Evolutionary conservation across 2,113 vertebrate species (phyloP).

Genomic region (Melanocharis versteri): DNA sequence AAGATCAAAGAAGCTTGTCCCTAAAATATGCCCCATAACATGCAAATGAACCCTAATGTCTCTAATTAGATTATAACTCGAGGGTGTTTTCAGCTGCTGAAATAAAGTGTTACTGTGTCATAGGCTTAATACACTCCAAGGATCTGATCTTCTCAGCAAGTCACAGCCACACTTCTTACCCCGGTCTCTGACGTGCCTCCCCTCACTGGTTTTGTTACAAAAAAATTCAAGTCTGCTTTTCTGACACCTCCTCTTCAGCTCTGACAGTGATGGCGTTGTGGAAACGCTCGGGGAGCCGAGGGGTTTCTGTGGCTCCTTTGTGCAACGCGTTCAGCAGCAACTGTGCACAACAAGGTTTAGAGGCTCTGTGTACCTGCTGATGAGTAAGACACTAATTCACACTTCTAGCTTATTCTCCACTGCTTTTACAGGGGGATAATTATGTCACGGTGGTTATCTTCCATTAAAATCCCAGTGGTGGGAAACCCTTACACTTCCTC

Average conservation of each 20-base stretch:
- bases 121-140: neutral
- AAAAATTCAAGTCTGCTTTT: neutral
- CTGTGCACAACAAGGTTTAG: neutral
- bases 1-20: slow-evolving; percentile 57
- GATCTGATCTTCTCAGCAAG: neutral
- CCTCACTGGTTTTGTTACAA: neutral
- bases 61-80: slow-evolving; percentile 46
- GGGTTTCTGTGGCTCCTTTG: neutral
- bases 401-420: neutral
- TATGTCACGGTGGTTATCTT: neutral
- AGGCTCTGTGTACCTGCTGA: neutral
- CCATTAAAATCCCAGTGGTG: neutral
- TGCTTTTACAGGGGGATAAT: neutral
- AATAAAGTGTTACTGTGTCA: neutral
- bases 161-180: neutral
- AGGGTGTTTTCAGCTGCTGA: slow-evolving; percentile 31
- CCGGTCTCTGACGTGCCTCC: neutral
- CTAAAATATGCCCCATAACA: slow-evolving; percentile 26
- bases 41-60: slow-evolving; percentile 29
- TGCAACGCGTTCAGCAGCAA: neutral
- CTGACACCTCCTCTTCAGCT: neutral
- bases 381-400: slow-evolving; percentile 22
- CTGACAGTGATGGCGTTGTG: neutral
- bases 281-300: rapidly evolving
- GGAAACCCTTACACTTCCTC: neutral